Conservation (phyloP, 1,140 invertebrate species). For the Physella acuta region DNA sequence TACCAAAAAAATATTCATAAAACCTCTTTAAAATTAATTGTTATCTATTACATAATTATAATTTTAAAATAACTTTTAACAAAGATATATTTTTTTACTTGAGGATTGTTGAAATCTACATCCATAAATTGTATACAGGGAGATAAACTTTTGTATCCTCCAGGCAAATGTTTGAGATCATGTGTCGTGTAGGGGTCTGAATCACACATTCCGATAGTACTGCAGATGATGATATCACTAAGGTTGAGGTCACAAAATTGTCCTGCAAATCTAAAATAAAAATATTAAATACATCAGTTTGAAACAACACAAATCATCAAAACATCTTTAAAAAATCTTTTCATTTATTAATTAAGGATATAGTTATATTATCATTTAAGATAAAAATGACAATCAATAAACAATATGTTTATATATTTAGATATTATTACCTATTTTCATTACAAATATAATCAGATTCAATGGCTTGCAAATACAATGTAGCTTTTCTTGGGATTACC, state of each 20-base stretch:
- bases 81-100: conserved; percentile 42
- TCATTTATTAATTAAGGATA: neutral
- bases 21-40: neutral
- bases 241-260: neutral
- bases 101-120: conserved; percentile 69
- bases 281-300: too few species aligned
- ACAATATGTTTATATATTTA: neutral
- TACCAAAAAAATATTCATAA: neutral
- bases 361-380: too few species aligned
- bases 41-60: neutral
- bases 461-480: conserved; percentile 67
- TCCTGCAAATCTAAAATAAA: conserved; percentile 3
- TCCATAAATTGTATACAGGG: conserved; percentile 64
- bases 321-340: neutral
- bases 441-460: conserved; percentile 60
- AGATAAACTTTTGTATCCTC: conserved; percentile 65
- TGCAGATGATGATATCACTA: conserved; percentile 28
- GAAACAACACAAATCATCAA: neutral
- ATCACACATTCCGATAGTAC: conserved; percentile 31
- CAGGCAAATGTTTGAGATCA: conserved; percentile 64
- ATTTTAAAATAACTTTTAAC: neutral
- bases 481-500: conserved; percentile 69
- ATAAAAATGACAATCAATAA: too few species aligned
- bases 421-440: conserved; percentile 52
- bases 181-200: conserved; percentile 70